phyloP scores from a whole-genome alignment of 2,797 vertebrate species.

The Sphenopsis melanotis region DNA sequence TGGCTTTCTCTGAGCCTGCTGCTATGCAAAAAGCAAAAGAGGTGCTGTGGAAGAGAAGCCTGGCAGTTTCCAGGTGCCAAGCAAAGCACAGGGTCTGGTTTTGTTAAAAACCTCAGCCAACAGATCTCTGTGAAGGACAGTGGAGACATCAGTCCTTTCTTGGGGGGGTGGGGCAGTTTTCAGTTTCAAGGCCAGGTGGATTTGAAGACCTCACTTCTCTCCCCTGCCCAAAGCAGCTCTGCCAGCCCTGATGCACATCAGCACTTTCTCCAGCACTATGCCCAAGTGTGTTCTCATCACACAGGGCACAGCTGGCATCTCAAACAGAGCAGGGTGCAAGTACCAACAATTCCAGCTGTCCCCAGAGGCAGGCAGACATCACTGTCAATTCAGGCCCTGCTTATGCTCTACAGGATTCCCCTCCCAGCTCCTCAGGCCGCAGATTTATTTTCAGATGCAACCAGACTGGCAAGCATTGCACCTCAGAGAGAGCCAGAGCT shows the following conservation, averaged over 20 bases:
- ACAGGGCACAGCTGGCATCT: background rate
- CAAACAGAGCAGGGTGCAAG: background rate
- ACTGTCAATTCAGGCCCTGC: background rate
- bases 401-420: background rate
- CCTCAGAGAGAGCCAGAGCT: background rate
- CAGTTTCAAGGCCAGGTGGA: background rate
- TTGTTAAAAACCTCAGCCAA: background rate
- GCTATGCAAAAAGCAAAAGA: background rate
- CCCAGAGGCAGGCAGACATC: background rate
- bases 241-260: background rate
- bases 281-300: background rate
- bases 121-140: background rate
- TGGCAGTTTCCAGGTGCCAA: background rate
- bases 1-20: background rate
- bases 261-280: background rate
- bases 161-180: rapidly evolving
- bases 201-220: background rate
- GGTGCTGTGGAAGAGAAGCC: background rate
- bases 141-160: background rate
- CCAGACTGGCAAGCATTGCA: background rate
- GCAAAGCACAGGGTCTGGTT: background rate
- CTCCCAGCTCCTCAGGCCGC: background rate
- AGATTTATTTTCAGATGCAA: background rate
- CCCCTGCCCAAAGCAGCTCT: background rate
- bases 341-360: background rate